Percentiles rank a stretch among this genome's conserved stretches.
These are phyloP conservation scores for Morbakka virulenta DNA, from an alignment of 30 jellyfish, hydroid and myxozoan genomes.

Conservation along the genomic window DNA sequence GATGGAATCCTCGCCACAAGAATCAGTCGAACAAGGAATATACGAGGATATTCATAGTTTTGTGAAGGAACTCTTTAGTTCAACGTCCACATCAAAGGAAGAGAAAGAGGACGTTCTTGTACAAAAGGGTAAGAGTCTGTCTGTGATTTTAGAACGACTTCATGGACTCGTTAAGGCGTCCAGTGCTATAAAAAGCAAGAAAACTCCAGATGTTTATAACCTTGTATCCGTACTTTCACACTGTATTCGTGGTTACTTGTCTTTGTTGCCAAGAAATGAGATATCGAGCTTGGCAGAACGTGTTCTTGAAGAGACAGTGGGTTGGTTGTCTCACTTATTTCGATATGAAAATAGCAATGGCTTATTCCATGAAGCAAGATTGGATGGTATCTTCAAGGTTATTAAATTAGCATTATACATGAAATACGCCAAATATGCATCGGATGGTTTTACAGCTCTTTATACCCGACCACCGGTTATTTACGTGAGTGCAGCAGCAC, in stretches of 20 bases:
- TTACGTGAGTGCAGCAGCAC: constrained; percentile 92
- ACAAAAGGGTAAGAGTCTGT: not conserved
- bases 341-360: not conserved
- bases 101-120: not conserved
- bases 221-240: not conserved
- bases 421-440: constrained; percentile 76
- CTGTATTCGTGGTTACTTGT: not conserved
- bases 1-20: too few species aligned
- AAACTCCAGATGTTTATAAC: not conserved
- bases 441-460: constrained; percentile 94
- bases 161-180: not conserved
- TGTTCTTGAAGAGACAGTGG: not conserved
- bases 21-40: not conserved
- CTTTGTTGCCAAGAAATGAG: not conserved
- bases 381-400: constrained; percentile 28
- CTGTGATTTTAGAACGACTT: not conserved
- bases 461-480: constrained; percentile 96
- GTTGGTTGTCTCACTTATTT: not conserved
- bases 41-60: not conserved
- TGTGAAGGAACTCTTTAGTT: not conserved
- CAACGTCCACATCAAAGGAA: not conserved
- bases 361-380: not conserved
- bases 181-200: not conserved
- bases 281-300: not conserved
- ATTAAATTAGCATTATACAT: constrained; percentile 76